Evolutionary conservation across 2,888 invertebrate species (phyloP).

Genomic region (Ashinkailepas kermadecensis): DNA sequence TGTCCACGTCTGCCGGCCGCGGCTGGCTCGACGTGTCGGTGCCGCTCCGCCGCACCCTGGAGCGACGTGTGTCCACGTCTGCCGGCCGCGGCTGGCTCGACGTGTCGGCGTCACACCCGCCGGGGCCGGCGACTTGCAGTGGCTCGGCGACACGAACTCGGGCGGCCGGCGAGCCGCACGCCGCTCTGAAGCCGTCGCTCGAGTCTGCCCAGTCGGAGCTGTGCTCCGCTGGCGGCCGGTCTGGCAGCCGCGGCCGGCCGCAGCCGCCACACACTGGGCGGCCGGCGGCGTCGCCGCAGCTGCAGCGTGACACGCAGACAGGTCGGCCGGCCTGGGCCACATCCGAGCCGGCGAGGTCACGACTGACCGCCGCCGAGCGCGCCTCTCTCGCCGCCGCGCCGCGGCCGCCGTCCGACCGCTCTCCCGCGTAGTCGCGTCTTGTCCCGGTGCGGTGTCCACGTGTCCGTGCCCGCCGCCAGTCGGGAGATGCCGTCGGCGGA

Average conservation of each 20-base stretch:
- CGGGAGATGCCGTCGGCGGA: too few relatives aligned
- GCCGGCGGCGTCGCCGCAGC: constrained; percentile 20
- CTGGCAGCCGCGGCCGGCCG: constrained; percentile 29
- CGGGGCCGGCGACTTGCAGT: constrained; percentile 15
- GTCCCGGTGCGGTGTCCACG: too few relatives aligned
- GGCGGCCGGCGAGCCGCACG: not conserved
- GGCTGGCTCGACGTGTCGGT: too few relatives aligned
- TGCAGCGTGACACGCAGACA: constrained; percentile 27
- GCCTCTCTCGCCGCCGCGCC: not conserved
- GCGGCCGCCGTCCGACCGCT: not conserved
- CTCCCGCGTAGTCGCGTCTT: too few relatives aligned
- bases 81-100: not conserved
- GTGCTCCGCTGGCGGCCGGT: constrained; percentile 29
- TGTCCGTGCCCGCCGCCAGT: too few relatives aligned
- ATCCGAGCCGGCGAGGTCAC: not conserved
- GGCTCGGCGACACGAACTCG: not conserved
- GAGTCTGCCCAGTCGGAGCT: constrained; percentile 27
- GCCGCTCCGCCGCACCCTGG: too few relatives aligned
- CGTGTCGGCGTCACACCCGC: not conserved
- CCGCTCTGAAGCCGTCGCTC: not conserved
- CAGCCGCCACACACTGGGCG: constrained; percentile 25
- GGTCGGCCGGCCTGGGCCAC: constrained; percentile 26
- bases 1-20: too few relatives aligned
- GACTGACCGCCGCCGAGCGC: not conserved
- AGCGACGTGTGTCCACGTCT: too few relatives aligned